These are phyloP conservation scores for Hemiprocne comata DNA, from an alignment of 2,113 vertebrate species.

Conservation along the genomic window DNA sequence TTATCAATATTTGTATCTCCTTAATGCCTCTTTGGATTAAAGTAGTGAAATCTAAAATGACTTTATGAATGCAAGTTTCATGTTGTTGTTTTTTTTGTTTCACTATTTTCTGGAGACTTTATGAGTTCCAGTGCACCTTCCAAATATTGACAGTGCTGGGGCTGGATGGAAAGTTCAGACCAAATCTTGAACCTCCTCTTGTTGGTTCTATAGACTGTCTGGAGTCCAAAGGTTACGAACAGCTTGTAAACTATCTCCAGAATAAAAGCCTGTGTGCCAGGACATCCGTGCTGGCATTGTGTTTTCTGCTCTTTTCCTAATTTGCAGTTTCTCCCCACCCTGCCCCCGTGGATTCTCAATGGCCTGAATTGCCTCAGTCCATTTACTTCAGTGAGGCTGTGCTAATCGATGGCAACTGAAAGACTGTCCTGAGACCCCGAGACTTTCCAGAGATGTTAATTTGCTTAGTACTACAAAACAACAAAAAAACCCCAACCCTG, in stretches of 20 bases:
- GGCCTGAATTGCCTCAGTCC: conserved; percentile 37
- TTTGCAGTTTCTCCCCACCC: conserved; percentile 42
- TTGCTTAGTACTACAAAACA: not conserved
- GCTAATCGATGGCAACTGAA: conserved; percentile 53
- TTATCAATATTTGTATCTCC: not conserved
- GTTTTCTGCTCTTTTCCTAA: conserved; percentile 56
- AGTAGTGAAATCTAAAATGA: not conserved
- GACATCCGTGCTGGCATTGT: conserved; percentile 48
- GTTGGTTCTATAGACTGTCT: conserved; percentile 73
- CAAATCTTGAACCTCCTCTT: conserved; percentile 54
- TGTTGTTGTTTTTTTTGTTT: not conserved
- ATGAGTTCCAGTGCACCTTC: conserved; percentile 61
- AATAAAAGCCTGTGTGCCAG: conserved; percentile 72
- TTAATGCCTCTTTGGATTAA: not conserved
- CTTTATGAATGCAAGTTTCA: conserved; percentile 32
- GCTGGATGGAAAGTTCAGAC: conserved; percentile 73
- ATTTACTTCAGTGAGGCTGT: conserved; percentile 14
- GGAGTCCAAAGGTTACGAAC: conserved; percentile 81
- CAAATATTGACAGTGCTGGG: conserved; percentile 69
- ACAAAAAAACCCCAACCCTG: not conserved
- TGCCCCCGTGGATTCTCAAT: conserved; percentile 48
- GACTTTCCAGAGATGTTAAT: conserved; percentile 58
- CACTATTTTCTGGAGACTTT: conserved; percentile 63
- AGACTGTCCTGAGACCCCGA: conserved; percentile 1
- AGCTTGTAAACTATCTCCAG: conserved; percentile 77